Percentiles rank a stretch among this genome's conserved stretches.
phyloP scores from a whole-genome alignment of 1,140 invertebrate genomes.

The Telenomus remus region DNA sequence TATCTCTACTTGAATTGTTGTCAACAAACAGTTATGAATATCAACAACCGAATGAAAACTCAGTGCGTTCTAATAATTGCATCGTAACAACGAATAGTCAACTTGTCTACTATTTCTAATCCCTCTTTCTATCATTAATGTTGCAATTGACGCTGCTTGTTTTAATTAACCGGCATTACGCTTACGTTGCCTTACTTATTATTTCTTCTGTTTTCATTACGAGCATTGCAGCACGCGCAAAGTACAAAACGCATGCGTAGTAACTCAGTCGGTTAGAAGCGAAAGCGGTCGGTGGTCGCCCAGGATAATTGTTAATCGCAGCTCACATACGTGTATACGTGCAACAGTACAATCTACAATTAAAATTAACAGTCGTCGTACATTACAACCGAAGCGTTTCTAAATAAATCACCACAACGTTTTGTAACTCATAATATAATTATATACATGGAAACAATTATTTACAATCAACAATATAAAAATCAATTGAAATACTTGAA shows the following conservation, averaged over 20 bases:
- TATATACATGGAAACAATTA: conserved; percentile 40
- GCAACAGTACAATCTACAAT: conserved; percentile 37
- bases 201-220: conserved; percentile 33
- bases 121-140: conserved; percentile 36
- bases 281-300: conserved; percentile 54
- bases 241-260: conserved; percentile 48
- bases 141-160: conserved; percentile 63
- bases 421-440: conserved; percentile 36
- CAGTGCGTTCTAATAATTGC: conserved; percentile 50
- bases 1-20: too few species aligned
- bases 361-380: conserved; percentile 24
- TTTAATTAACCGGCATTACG: conserved; percentile 35
- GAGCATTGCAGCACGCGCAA: conserved; percentile 34
- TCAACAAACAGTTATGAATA: too few species aligned
- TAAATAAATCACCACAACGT: conserved; percentile 20
- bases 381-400: conserved; percentile 19
- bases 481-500: conserved; percentile 8
- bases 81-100: conserved; percentile 55
- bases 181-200: conserved; percentile 16
- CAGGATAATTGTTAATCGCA: conserved; percentile 17
- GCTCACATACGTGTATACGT: conserved; percentile 32
- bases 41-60: conserved; percentile 44
- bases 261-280: conserved; percentile 60
- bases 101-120: conserved; percentile 31
- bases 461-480: conserved; percentile 38